phyloP scores from a whole-genome alignment of 2,113 vertebrate species.

The Pachypanchax playfairii region DNA sequence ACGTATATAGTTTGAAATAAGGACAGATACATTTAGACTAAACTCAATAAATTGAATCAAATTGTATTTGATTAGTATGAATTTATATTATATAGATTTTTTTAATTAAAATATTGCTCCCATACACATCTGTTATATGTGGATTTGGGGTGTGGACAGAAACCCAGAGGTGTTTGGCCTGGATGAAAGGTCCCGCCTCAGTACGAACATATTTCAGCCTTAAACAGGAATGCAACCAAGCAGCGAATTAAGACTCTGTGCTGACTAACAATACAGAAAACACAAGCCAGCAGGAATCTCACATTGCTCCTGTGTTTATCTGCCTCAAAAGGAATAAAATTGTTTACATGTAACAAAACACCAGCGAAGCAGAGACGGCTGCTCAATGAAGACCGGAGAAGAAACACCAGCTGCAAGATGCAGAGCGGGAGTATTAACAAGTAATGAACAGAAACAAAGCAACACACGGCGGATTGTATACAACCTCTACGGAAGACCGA shows the following conservation, averaged over 20 bases:
- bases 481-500: not conserved
- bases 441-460: constrained; percentile 2
- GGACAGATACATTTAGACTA: too few species aligned
- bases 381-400: constrained; percentile 27
- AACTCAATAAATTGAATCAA: too few species aligned
- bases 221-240: not conserved
- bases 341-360: constrained; percentile 31
- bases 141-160: too few species aligned
- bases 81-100: too few species aligned
- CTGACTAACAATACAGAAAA: not conserved
- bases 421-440: not conserved
- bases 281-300: constrained; percentile 2
- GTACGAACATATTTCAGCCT: not conserved
- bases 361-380: constrained; percentile 11
- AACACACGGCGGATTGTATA: too few species aligned
- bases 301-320: not conserved
- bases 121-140: too few species aligned
- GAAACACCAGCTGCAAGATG: constrained; percentile 49
- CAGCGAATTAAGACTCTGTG: not conserved
- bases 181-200: too few species aligned
- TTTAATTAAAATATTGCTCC: too few species aligned
- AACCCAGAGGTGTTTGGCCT: too few species aligned
- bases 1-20: too few species aligned
- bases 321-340: constrained; percentile 23
- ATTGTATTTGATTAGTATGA: too few species aligned